Evolutionary conservation across 2,113 vertebrate genomes (phyloP), one percentile per base, ranked within the genome.

Genomic region (Montifringilla adamsi): DNA sequence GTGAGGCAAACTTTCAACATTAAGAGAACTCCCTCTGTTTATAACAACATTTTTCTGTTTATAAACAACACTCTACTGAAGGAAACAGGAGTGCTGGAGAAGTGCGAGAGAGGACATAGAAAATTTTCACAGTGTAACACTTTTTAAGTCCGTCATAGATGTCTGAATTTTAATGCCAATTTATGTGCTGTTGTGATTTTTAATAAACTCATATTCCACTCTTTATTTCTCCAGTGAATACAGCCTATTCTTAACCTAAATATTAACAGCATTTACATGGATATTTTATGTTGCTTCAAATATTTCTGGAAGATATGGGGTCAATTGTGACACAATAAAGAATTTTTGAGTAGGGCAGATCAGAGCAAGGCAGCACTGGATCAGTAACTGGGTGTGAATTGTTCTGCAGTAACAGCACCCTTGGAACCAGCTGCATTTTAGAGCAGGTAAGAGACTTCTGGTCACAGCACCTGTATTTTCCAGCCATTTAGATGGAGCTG

Each of bases 11-110:
- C 58, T 75, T 89, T 35, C 15, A 87, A 23, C 12, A 31, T 75
- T 72, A 44, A 66, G 33, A 89, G 18, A 67, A 52, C 24, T 72
- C 76, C 37, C 33, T 90, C 37, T 93, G 77, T 67, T 91, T 78
- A 41, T 47, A 66, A 52, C 84, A 90, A 23, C n/a, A 22, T 49
- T 74, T 77, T 76, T 58, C 46, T 93, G 52, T 91, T 94, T 87
- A 59, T 26, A 78, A 67, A 55, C 59, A 93, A 31, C 7, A 7
- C 55, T 75, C 27, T 62, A 18, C 39, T 77, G 77, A 70, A 70
- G 31, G 55, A 75, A 67, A 26, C 12, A 17, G 41, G 28, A 58
- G 19, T 9, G 18, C 68, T 73, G 33, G 68, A 41, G 35, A 33
- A 37, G 27, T 7, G 44, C 3, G 21, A 63, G 44, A 62, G 44